These are phyloP conservation scores for Actinia tenebrosa DNA, from an alignment of 64 coral and sea anemone species.

Conservation along the genomic window DNA sequence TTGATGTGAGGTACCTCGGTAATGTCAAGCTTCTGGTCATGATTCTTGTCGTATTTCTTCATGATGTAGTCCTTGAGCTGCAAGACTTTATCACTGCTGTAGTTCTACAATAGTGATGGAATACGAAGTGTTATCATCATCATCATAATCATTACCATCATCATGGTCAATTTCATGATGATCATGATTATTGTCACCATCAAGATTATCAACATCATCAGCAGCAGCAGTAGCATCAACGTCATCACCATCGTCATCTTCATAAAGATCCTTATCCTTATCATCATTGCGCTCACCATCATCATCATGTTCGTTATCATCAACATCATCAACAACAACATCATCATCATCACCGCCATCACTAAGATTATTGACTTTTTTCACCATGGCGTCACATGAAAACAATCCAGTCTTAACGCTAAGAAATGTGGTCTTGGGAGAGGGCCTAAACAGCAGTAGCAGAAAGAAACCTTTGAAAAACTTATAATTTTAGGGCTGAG, in stretches of 20 bases:
- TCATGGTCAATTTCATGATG: too few species aligned
- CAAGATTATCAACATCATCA: too few species aligned
- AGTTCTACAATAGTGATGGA: background rate
- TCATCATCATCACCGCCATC: too few species aligned
- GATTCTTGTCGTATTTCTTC: slow-evolving; percentile 49
- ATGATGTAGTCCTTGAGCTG: slow-evolving; percentile 48
- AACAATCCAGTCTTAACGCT: too few species aligned
- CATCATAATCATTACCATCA: too few species aligned
- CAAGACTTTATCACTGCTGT: slow-evolving; percentile 39
- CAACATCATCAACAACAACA: too few species aligned
- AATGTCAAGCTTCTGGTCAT: slow-evolving; percentile 36
- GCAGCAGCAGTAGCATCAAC: background rate
- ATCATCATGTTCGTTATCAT: background rate
- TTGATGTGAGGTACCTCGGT: slow-evolving; percentile 3
- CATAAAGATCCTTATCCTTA: too few species aligned
- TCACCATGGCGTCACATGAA: background rate
- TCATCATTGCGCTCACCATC: background rate
- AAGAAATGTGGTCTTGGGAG: too few species aligned
- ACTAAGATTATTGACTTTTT: background rate
- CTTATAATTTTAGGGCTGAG: too few species aligned
- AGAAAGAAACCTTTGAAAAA: too few species aligned
- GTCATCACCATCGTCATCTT: background rate
- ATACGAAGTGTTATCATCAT: background rate
- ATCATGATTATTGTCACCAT: too few species aligned
- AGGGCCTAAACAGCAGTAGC: too few species aligned